These are phyloP conservation scores for Chloroceryle inda DNA, from an alignment of 2,797 vertebrate genomes.

Conservation along the genomic window DNA sequence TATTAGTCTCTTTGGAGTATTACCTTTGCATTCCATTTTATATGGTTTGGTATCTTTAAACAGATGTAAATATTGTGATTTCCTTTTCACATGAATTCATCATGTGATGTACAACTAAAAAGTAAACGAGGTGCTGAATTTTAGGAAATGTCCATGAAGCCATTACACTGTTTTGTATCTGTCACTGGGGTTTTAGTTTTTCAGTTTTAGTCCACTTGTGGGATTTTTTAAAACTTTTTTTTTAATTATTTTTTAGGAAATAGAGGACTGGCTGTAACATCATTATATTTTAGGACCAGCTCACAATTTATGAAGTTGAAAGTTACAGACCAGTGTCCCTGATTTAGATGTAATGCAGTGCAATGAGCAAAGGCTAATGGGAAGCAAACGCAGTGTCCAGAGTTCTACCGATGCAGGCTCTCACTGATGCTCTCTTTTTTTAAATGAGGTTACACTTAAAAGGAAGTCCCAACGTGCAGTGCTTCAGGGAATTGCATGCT, in stretches of 20 bases:
- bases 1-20: constrained; percentile 65
- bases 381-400: background rate
- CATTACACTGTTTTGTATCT: background rate
- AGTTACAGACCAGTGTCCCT: constrained; percentile 28
- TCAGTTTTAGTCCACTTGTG: constrained; percentile 20
- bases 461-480: constrained; percentile 53
- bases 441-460: constrained; percentile 43
- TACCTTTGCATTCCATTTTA: constrained; percentile 68
- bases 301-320: background rate
- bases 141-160: constrained; percentile 62
- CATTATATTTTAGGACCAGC: background rate
- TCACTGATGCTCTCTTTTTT: constrained; percentile 10
- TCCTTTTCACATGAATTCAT: constrained; percentile 66
- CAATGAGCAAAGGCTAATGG: constrained; percentile 45
- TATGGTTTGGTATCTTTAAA: constrained; percentile 61
- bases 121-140: constrained; percentile 46
- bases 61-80: constrained; percentile 63
- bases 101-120: constrained; percentile 46
- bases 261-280: background rate
- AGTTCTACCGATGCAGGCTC: constrained; percentile 8
- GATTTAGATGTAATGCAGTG: background rate
- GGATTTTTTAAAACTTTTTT: background rate
- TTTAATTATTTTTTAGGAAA: background rate
- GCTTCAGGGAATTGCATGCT: constrained; percentile 71
- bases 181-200: constrained; percentile 18